Base-by-base conservation (phyloP, 2,113 vertebrate genomes). In the Rhinolophus ferrumequinum region DNA sequence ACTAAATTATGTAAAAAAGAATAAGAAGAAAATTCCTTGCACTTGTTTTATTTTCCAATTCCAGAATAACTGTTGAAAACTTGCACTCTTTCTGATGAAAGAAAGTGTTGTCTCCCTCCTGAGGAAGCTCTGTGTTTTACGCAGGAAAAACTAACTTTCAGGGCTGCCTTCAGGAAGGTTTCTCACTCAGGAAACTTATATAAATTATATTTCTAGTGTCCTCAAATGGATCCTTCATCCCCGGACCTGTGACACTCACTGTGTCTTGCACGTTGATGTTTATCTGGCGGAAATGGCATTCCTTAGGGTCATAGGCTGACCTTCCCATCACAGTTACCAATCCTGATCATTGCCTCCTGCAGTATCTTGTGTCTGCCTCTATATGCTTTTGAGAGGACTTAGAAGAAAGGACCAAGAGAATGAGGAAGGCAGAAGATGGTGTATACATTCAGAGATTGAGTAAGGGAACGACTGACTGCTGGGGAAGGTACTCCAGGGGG, bases 61-160 rank as follows among this genome's bases (percentile, higher is more conserved):
- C 62, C 56, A n/a, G 38, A 82, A 66, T 79, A 94, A 91, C 26
- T 82, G 60, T n/a, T 95, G 76, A 72, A 90, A 96, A 79, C 50
- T 56, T 62, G 79, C 16, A 30, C 16, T 92, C 35, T 85, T 9
- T 87, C 50, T 35, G 5, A 54, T 79, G 35, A 86, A 84, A 41
- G 30, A 30, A 69, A 91, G 28, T 73, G 24, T 87, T 97, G 87
- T 83, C 62, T 88, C 97, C 16, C 94, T 97, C 93, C 89, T 44
- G 95, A 94, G 88, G 56, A 95, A 94, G 16, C 50, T 95, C 56
- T 88, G 77, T 64, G 24, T 86, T 96, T 95, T 89, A 35, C 97
- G 13, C 41, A 96, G 88, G 56, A 97, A 95, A 70, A 94, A 64
- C 75, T 87, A 60, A 80, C 89, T 97, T 97, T 93, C 35, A 75